Conservation (phyloP, 2,888 invertebrate genomes). For the Mimumesa dahlbomi region DNA sequence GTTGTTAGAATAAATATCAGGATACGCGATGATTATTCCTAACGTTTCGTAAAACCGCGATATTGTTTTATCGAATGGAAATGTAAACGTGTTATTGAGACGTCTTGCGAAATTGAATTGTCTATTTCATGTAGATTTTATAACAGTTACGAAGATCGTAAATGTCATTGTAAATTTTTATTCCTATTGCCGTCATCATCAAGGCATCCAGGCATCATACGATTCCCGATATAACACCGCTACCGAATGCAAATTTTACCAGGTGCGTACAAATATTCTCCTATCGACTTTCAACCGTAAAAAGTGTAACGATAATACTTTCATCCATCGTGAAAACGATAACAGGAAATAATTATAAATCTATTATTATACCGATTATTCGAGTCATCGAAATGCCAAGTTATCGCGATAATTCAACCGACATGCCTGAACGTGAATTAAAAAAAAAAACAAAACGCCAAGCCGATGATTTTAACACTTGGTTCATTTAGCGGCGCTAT, state of each 20-base stretch:
- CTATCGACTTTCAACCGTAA: conserved; percentile 5
- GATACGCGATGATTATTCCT: neutral
- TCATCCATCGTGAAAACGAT: neutral
- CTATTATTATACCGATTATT: neutral
- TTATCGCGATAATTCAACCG: conserved; percentile 31
- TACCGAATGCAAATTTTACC: no score
- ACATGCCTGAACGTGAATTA: conserved; percentile 12
- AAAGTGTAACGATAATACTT: neutral
- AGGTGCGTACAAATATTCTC: conserved; percentile 51
- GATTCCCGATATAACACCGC: no score
- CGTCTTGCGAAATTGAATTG: no score
- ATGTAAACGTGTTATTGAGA: no score
- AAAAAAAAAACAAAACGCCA: conserved; percentile 7
- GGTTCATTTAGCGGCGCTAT: conserved; percentile 47
- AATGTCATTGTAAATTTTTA: no score
- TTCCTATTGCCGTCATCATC: no score
- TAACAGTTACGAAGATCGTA: no score
- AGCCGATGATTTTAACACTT: conserved; percentile 44
- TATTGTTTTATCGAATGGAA: no score
- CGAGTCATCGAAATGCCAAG: conserved; percentile 1
- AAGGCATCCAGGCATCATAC: no score
- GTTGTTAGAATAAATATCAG: conserved; percentile 4
- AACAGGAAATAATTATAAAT: neutral
- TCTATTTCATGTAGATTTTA: no score
- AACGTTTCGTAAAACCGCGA: no score